Conservation (phyloP, 2,797 vertebrate genomes). For the Stomatorhinus walkeri region DNA sequence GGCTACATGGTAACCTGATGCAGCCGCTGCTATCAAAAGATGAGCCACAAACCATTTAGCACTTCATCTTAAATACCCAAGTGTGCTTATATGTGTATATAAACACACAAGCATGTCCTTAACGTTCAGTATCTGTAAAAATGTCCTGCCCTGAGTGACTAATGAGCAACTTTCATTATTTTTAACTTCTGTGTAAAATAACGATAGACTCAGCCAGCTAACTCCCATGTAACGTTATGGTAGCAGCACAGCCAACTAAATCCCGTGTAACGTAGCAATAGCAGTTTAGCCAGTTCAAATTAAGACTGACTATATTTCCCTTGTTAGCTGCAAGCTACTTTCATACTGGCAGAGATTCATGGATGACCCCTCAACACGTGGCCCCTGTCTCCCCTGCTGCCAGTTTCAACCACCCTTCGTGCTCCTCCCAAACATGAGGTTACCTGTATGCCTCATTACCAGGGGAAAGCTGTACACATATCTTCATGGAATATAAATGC, state of each 20-base stretch:
- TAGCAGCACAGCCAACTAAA: background rate
- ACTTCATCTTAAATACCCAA: conserved; percentile 18
- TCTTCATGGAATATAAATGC: background rate
- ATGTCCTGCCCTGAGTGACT: background rate
- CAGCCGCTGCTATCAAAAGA: background rate
- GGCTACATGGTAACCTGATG: background rate
- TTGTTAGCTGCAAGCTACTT: background rate
- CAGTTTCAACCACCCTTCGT: background rate
- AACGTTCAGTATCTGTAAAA: conserved; percentile 1
- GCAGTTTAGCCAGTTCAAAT: background rate
- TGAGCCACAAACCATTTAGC: conserved; percentile 5
- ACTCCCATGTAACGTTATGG: background rate
- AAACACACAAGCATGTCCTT: background rate
- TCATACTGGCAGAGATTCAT: background rate
- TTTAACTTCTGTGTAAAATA: background rate
- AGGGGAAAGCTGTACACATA: background rate
- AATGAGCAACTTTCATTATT: background rate
- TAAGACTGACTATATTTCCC: background rate
- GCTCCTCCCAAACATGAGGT: background rate
- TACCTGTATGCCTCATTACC: background rate
- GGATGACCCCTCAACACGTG: background rate
- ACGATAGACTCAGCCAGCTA: background rate
- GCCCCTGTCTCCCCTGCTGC: background rate
- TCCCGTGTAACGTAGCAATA: background rate
- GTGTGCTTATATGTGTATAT: background rate